phyloP scores from a whole-genome alignment of 2,797 vertebrate genomes.

The Arremon brunneinucha region DNA sequence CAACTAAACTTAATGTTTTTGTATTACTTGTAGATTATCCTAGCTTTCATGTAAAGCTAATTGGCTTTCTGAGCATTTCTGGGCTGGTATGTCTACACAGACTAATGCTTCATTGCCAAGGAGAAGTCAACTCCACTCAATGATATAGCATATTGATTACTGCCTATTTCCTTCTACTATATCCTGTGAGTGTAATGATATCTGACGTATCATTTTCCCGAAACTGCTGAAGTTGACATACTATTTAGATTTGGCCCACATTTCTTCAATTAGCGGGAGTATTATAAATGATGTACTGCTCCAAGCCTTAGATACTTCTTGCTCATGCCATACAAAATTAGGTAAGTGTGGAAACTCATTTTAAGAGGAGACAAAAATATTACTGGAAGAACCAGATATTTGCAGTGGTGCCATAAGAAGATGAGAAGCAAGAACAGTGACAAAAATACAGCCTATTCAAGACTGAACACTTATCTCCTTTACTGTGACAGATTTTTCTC shows the following conservation, averaged over 20 bases:
- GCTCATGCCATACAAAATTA: constrained; percentile 2
- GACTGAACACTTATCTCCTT: background rate
- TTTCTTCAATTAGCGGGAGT: constrained; percentile 26
- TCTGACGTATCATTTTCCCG: constrained; percentile 50
- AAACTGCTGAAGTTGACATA: constrained; percentile 33
- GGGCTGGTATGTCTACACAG: background rate
- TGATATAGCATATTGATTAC: constrained; percentile 36
- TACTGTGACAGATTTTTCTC: background rate
- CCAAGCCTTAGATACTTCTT: constrained; percentile 2
- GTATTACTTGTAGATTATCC: background rate
- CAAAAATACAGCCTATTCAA: background rate
- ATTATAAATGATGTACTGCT: constrained; percentile 56
- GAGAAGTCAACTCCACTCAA: constrained; percentile 24
- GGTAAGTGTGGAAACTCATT: constrained; percentile 21
- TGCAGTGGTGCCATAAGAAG: background rate
- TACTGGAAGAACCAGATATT: background rate
- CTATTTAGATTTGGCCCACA: constrained; percentile 12
- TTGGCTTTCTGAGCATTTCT: background rate
- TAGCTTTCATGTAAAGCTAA: background rate
- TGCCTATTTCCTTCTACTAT: constrained; percentile 13
- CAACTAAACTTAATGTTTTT: background rate
- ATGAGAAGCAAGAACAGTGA: background rate
- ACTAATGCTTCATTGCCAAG: background rate
- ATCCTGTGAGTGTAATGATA: constrained; percentile 30
- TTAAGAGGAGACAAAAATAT: constrained; percentile 15